Percentiles rank a stretch among this genome's conserved stretches.
phyloP scores from a whole-genome alignment of 2,797 vertebrate species.

The Oceanodroma leucorhoa region DNA sequence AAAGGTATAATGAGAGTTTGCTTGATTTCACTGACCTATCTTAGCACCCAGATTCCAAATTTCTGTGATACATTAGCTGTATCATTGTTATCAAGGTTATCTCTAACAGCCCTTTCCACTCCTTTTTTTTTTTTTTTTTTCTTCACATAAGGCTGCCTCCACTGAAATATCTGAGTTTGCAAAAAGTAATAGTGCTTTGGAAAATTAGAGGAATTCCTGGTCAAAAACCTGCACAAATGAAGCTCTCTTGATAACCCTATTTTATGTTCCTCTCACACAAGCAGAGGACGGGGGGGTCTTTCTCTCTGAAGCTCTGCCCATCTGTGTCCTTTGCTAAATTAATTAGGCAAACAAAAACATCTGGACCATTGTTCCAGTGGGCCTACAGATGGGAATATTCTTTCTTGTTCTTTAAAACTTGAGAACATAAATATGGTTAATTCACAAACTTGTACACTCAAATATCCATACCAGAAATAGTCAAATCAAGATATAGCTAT shows the following conservation, averaged over 20 bases:
- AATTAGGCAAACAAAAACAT: neutral
- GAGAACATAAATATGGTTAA: neutral
- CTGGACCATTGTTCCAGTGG: neutral
- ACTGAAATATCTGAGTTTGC: neutral
- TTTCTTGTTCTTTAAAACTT: neutral
- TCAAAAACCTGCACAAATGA: neutral
- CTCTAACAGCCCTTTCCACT: neutral
- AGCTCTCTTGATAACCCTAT: neutral
- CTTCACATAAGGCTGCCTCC: rapidly evolving
- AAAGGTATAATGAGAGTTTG: neutral
- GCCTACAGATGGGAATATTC: neutral
- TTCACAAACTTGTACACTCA: neutral
- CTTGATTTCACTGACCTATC: neutral
- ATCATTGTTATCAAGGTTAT: neutral
- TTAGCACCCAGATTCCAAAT: neutral
- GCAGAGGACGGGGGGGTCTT: neutral
- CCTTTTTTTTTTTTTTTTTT: too few species aligned
- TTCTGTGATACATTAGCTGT: neutral
- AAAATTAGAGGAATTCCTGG: neutral
- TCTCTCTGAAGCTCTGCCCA: neutral
- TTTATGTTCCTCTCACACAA: neutral
- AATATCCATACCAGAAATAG: neutral
- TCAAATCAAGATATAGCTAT: neutral
- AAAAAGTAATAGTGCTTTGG: neutral
- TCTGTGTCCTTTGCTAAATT: neutral